Evolutionary conservation across 1,140 invertebrate genomes (phyloP).

Genomic region (Littorina saxatilis): DNA sequence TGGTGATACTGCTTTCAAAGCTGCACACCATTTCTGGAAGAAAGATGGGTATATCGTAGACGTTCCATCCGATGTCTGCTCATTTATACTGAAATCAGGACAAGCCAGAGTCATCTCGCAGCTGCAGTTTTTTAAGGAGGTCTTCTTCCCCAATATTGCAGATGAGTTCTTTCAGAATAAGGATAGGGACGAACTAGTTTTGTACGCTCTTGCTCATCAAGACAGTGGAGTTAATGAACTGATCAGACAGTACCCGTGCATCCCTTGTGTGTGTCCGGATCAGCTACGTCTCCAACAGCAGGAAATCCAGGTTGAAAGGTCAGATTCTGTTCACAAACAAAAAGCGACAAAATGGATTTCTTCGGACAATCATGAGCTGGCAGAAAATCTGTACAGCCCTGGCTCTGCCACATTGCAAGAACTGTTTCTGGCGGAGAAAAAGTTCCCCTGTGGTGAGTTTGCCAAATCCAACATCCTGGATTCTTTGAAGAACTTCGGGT

Average conservation of each 20-base stretch:
- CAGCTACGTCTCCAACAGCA: constrained; percentile 35
- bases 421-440: constrained; percentile 35
- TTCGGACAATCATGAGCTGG: background rate
- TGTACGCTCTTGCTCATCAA: background rate
- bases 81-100: background rate
- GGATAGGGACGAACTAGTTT: constrained; percentile 14
- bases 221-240: background rate
- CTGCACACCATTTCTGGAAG: background rate
- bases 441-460: constrained; percentile 41
- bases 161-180: constrained; percentile 5
- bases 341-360: no score
- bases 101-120: background rate
- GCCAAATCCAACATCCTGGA: background rate
- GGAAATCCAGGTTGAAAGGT: no score
- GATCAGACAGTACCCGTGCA: background rate
- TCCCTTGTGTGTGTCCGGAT: background rate
- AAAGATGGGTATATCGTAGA: background rate
- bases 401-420: constrained; percentile 8
- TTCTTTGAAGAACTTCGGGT: constrained; percentile 26
- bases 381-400: constrained; percentile 39
- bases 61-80: background rate
- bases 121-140: constrained; percentile 13
- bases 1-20: background rate
- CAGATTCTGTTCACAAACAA: no score
- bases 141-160: constrained; percentile 31